Conservation (phyloP, 1,140 invertebrate genomes). For the Daktulosphaira vitifoliae region DNA sequence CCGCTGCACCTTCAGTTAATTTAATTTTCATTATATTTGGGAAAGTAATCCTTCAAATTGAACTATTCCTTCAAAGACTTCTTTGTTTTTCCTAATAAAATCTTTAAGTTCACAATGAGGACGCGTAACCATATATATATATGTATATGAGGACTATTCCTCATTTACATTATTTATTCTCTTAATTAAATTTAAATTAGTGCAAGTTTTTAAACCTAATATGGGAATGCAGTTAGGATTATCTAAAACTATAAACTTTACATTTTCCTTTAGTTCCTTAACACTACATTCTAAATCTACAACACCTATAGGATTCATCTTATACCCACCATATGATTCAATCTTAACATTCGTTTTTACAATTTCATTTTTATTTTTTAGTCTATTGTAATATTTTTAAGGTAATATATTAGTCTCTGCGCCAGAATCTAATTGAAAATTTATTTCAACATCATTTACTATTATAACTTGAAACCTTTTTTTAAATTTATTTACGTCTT, state of each 20-base stretch:
- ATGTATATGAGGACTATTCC: too few species aligned
- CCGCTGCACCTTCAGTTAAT: neutral
- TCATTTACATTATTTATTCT: conserved; percentile 11
- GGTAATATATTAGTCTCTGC: conserved; percentile 7
- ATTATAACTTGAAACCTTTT: too few species aligned
- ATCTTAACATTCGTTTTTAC: neutral
- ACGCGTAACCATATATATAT: too few species aligned
- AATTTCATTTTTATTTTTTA: conserved; percentile 4
- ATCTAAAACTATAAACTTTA: neutral
- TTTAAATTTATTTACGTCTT: too few species aligned
- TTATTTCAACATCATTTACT: neutral
- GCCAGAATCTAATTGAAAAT: conserved; percentile 8
- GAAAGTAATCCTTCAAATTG: too few species aligned
- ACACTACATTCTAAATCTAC: conserved; percentile 1
- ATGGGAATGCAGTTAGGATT: conserved; percentile 1
- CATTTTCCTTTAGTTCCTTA: neutral
- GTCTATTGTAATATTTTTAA: neutral
- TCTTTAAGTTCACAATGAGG: neutral
- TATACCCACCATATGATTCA: neutral
- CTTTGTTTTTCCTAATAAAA: neutral
- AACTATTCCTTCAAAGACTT: neutral
- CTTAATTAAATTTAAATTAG: neutral
- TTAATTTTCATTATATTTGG: neutral
- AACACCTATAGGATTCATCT: neutral
- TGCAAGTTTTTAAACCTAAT: conserved; percentile 1